Conservation (phyloP, 2,113 vertebrate species). For the Ovibos moschatus region DNA sequence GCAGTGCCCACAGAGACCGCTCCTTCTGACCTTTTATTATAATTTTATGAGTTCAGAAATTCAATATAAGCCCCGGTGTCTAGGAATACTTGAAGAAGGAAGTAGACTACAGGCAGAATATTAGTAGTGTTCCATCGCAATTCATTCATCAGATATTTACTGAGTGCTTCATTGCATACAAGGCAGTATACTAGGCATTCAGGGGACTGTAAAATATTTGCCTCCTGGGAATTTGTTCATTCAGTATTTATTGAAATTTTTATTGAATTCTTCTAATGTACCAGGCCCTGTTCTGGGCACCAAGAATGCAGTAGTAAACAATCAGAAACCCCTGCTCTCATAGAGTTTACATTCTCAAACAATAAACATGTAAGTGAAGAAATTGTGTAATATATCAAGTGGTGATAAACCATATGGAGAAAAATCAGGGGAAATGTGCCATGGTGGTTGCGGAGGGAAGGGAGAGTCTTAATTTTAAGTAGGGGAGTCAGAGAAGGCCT, state of each 20-base stretch:
- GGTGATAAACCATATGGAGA: background rate
- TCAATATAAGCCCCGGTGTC: background rate
- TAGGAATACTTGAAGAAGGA: background rate
- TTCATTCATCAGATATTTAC: slow-evolving; percentile 28
- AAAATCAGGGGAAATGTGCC: background rate
- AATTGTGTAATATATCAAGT: background rate
- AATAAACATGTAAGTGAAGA: slow-evolving; percentile 1
- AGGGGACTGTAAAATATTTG: background rate
- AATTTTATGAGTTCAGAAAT: background rate
- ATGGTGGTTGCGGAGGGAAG: background rate
- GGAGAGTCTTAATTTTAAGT: background rate
- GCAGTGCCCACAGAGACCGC: background rate
- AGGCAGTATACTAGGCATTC: background rate
- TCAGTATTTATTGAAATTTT: slow-evolving; percentile 22
- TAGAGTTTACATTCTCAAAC: background rate
- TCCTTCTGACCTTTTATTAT: background rate
- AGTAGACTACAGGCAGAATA: background rate
- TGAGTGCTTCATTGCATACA: background rate
- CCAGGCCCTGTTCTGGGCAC: background rate
- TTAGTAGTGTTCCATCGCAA: background rate
- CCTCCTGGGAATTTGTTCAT: background rate
- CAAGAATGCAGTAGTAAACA: slow-evolving; percentile 6
- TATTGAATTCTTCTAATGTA: background rate
- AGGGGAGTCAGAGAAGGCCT: background rate
- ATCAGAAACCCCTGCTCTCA: background rate